These are phyloP conservation scores for Sebastes elongatus DNA, from an alignment of 2,797 vertebrate genomes.

Conservation along the genomic window DNA sequence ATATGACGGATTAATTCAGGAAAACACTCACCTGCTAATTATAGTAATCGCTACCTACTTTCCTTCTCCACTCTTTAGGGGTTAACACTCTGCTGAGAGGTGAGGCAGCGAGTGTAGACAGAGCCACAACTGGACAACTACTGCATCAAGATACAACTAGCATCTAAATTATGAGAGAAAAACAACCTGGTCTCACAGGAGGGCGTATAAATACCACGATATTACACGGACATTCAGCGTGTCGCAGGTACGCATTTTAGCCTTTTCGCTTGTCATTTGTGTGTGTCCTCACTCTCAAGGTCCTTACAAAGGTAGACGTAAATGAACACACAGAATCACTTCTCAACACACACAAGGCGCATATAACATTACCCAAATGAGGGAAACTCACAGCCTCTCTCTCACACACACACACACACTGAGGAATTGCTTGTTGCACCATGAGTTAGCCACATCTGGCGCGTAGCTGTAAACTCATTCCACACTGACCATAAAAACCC, in stretches of 20 bases:
- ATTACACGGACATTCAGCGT: no score
- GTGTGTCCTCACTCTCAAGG: background rate
- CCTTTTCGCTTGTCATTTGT: no score
- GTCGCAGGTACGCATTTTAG: no score
- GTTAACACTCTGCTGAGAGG: conserved; percentile 8
- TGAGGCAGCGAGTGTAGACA: background rate
- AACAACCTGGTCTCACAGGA: background rate
- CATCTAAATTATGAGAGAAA: background rate
- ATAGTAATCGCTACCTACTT: conserved; percentile 34
- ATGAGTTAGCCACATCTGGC: conserved; percentile 45
- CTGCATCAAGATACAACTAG: background rate
- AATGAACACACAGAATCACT: background rate
- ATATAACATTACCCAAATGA: background rate
- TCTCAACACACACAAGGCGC: background rate
- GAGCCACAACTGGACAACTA: background rate
- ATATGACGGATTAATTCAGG: conserved; percentile 8
- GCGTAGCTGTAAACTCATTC: conserved; percentile 46
- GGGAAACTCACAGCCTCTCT: background rate
- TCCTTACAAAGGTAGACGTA: background rate
- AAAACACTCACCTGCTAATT: conserved; percentile 49
- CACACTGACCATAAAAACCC: conserved; percentile 33
- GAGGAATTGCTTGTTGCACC: conserved; percentile 29
- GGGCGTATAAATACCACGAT: no score
- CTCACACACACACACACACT: background rate
- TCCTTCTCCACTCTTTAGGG: conserved; percentile 6